Conservation (phyloP, 1,140 invertebrate species). For the Drosophila ogumai region DNA sequence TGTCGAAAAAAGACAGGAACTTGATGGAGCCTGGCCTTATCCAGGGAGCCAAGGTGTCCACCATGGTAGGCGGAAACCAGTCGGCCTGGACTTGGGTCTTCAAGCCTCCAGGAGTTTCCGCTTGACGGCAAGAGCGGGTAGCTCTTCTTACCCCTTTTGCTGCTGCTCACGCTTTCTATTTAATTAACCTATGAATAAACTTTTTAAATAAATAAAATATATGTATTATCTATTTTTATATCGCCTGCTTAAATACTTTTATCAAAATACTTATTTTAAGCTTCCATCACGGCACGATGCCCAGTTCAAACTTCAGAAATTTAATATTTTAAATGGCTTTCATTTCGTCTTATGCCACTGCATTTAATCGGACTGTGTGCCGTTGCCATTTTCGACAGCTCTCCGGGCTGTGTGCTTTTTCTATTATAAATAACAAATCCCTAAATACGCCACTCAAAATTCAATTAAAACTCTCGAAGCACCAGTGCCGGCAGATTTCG, state of each 20-base stretch:
- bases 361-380: constrained; percentile 44
- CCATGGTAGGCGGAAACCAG: no score
- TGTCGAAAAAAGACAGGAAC: not conserved
- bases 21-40: no score
- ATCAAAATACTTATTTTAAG: not conserved
- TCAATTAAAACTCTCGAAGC: constrained; percentile 81
- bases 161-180: not conserved
- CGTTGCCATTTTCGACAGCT: constrained; percentile 32
- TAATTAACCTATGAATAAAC: not conserved
- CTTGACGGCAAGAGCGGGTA: no score
- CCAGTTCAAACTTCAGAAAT: not conserved
- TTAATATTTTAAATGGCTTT: constrained; percentile 6
- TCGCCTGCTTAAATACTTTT: not conserved
- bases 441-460: constrained; percentile 81
- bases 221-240: not conserved
- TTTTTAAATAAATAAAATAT: not conserved
- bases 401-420: constrained; percentile 52
- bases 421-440: constrained; percentile 83
- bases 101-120: no score
- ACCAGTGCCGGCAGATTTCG: constrained; percentile 69
- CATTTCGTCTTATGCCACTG: constrained; percentile 16
- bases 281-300: not conserved
- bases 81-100: no score
- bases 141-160: no score
- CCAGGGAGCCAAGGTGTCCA: no score